Evolutionary conservation across 2,888 invertebrate genomes (phyloP).

Genomic region (Gasteruption jaculator): DNA sequence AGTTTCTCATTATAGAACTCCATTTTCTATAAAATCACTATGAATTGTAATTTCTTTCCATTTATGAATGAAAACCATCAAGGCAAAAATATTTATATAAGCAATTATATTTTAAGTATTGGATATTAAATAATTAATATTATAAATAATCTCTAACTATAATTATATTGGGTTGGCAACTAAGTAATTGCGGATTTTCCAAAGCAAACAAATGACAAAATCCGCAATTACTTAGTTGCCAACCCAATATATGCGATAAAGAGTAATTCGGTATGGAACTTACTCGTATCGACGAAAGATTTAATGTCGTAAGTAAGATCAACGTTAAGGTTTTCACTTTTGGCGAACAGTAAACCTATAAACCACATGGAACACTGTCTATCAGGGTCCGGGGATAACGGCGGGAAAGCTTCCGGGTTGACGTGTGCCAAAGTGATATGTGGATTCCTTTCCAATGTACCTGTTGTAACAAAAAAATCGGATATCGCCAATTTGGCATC

Average conservation of each 20-base stretch:
- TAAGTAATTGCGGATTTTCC: too few relatives aligned
- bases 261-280: slow-evolving; percentile 32
- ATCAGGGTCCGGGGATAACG: slow-evolving; percentile 54
- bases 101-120: too few relatives aligned
- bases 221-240: too few relatives aligned
- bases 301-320: slow-evolving; percentile 92
- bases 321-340: slow-evolving; percentile 82
- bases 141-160: background rate
- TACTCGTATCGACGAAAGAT: slow-evolving; percentile 83
- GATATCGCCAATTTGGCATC: slow-evolving; percentile 33
- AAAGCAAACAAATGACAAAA: too few relatives aligned
- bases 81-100: too few relatives aligned
- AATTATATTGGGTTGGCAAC: too few relatives aligned
- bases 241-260: too few relatives aligned
- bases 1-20: background rate
- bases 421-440: slow-evolving; percentile 92
- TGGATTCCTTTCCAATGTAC: slow-evolving; percentile 84
- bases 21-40: background rate
- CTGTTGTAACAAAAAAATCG: slow-evolving; percentile 53
- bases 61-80: too few relatives aligned
- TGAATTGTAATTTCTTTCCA: background rate
- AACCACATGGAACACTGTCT: slow-evolving; percentile 91
- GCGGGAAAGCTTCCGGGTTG: slow-evolving; percentile 83
- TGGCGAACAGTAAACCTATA: slow-evolving; percentile 90
- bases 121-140: background rate